Evolutionary conservation across 2,888 invertebrate genomes (phyloP).

Genomic region (Taenaris catops): DNA sequence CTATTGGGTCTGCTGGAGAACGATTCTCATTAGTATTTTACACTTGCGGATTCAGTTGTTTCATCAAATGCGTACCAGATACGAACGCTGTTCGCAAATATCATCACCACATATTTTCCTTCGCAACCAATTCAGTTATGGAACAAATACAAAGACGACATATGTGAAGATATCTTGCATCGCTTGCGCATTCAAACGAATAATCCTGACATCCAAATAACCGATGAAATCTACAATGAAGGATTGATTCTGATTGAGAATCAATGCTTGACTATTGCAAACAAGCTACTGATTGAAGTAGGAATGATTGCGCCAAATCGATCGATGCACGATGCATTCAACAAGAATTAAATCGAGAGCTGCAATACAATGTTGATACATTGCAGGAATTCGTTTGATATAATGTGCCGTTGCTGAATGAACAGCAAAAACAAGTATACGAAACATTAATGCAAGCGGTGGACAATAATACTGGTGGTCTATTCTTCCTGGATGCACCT

Average conservation of each 20-base stretch:
- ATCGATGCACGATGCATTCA: conserved; percentile 26
- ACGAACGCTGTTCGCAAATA: conserved; percentile 2
- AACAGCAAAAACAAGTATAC: conserved; percentile 27
- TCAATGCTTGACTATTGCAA: conserved; percentile 26
- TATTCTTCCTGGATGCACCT: conserved; percentile 26
- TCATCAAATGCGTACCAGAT: conserved; percentile 11
- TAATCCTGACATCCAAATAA: conserved; percentile 21
- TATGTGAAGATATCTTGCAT: conserved; percentile 25
- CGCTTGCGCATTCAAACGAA: conserved; percentile 15
- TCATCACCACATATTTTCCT: conserved; percentile 19
- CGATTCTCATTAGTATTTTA: conserved; percentile 21
- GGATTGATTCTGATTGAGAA: conserved; percentile 27
- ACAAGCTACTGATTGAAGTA: conserved; percentile 27
- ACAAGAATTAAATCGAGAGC: conserved; percentile 26
- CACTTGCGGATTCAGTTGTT: conserved; percentile 21
- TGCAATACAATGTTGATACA: conserved; percentile 22
- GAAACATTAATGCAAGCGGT: conserved; percentile 28
- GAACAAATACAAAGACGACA: conserved; percentile 13
- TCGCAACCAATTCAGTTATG: too few species aligned
- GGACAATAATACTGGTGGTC: conserved; percentile 27
- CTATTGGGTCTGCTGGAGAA: conserved; percentile 26
- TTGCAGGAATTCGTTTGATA: conserved; percentile 25
- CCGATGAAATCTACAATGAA: conserved; percentile 26
- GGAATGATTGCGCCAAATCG: conserved; percentile 26
- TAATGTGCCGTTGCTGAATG: conserved; percentile 25